Conservation (phyloP, 2,797 vertebrate species). For the Alauda arvensis region DNA sequence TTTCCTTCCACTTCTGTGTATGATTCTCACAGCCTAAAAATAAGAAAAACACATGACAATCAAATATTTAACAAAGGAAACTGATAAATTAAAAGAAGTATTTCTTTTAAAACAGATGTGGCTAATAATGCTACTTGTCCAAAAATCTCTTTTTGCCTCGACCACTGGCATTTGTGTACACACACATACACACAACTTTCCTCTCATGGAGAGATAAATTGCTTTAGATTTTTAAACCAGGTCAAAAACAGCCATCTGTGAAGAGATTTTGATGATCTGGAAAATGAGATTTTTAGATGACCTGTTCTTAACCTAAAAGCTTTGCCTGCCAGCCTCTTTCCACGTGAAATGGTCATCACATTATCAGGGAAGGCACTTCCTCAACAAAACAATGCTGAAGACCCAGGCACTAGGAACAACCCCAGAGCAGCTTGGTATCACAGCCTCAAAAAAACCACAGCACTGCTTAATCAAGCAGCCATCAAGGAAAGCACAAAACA, state of each 20-base stretch:
- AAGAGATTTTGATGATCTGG: conserved; percentile 35
- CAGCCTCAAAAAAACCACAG: not conserved
- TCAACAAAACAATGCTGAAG: not conserved
- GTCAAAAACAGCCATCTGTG: conserved; percentile 39
- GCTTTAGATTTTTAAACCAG: conserved; percentile 53
- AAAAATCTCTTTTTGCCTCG: not conserved
- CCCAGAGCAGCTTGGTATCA: not conserved
- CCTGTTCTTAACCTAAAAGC: conserved; percentile 45
- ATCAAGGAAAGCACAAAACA: not conserved
- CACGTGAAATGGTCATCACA: not conserved
- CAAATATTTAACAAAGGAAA: not conserved
- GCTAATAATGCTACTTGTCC: not conserved
- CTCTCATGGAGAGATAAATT: not conserved
- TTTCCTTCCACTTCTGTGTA: not conserved
- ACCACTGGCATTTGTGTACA: not conserved
- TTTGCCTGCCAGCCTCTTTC: not conserved
- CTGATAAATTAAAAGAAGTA: not conserved
- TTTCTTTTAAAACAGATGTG: not conserved
- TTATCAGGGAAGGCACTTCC: not conserved
- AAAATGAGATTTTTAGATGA: conserved; percentile 51
- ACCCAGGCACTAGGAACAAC: not conserved
- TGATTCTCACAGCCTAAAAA: not conserved
- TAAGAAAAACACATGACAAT: not conserved
- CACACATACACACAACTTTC: not conserved
- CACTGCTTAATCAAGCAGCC: not conserved